Evolutionary conservation across 2,113 vertebrate genomes (phyloP), one percentile per base, ranked within the genome.

Genomic region (Dasyprocta punctata): DNA sequence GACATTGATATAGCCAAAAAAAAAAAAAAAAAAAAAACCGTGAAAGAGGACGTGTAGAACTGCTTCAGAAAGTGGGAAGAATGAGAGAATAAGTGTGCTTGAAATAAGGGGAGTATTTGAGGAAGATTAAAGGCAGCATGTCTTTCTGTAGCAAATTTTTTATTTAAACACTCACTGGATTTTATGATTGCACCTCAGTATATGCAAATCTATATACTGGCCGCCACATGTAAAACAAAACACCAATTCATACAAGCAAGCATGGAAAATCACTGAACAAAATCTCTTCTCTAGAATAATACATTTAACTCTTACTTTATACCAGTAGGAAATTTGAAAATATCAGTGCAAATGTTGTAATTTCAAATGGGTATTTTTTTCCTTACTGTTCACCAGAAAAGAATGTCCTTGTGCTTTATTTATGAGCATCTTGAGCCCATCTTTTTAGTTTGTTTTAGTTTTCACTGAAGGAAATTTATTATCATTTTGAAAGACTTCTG

Each of bases 401-500:
- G 24, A n/a, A n/a, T 3, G 28, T 1, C 38, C 17, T 78, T 8
- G 20, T n/a, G 36, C 19, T 92, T 41, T 71, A 16, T 69, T 84
- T 41, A 30, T 44, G 22, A 87, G 83, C 4, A 65, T 58, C 7
- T 71, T 44, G 41, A 33, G 13, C 4, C 5, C 2, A 11, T 65
- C 49, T 71, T 83, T 80, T 20, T 69, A 77, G 13, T 41, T 90
- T 84, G n/a, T 71, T n/a, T 67, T 67, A 67, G 65, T 67, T 67
- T 78, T 33, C 22, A 26, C 20, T 16, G 56, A 14, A 38, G 73
- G 60, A 67, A 52, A 71, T 47, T 4, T 83, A 71, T n/a, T 41
- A 75, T 14, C 7, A 73, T 60, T 65, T 93, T 93, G 3, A 3
- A 28, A 38, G 26, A 2, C 13, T 12, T 94, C 67, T 92, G 8